Percentiles rank a stretch among this genome's conserved stretches.
Conservation (phyloP, 2,888 invertebrate genomes). For the Colletes collaris region DNA sequence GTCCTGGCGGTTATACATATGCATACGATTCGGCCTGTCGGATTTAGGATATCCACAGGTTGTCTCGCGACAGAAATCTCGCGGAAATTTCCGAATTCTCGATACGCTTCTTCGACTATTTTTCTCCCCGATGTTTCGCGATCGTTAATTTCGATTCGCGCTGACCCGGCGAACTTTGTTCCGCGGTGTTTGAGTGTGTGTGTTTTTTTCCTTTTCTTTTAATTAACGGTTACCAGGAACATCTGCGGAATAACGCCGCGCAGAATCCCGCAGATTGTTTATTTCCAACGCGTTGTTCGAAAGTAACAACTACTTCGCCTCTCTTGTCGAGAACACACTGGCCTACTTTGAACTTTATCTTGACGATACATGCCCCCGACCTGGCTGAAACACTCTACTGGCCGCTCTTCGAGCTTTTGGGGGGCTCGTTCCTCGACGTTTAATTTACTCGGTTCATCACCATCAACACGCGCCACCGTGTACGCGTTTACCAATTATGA, state of each 20-base stretch:
- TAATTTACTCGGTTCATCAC: conserved; percentile 19
- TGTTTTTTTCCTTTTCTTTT: not conserved
- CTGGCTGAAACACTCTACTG: not conserved
- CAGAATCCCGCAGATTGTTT: conserved; percentile 1
- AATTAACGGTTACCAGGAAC: conserved; percentile 3
- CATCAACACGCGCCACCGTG: not conserved
- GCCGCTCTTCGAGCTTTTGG: not conserved
- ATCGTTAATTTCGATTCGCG: not conserved
- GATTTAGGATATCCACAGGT: not conserved
- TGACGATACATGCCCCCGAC: not conserved
- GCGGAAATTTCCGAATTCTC: not conserved
- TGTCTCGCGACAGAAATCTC: not conserved
- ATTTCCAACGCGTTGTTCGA: not conserved
- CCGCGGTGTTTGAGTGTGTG: not conserved
- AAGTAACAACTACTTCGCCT: conserved; percentile 1
- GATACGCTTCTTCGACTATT: not conserved
- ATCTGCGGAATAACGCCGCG: not conserved
- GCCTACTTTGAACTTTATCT: conserved; percentile 14
- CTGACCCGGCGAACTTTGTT: not conserved
- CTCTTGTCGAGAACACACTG: conserved; percentile 21
- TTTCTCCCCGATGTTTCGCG: no score
- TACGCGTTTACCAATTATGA: conserved; percentile 7
- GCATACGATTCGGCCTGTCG: not conserved
- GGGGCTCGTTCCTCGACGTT: not conserved
- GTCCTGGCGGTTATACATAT: conserved; percentile 2